phyloP scores from a whole-genome alignment of 2,113 vertebrate species.

The Ramphastos sulfuratus region DNA sequence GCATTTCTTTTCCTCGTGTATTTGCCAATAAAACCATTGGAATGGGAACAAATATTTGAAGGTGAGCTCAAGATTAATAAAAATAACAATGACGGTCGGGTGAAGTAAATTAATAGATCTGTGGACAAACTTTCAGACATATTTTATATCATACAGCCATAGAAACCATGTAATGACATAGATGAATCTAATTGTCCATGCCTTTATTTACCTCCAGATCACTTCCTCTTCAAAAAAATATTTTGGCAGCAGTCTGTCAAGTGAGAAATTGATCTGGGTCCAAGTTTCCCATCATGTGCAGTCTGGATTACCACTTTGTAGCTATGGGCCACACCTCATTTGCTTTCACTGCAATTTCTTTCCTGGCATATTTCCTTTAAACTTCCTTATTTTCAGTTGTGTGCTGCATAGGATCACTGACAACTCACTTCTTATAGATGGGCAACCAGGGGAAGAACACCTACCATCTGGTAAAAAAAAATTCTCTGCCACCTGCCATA shows the following conservation, averaged over 20 bases:
- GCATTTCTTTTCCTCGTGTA: not conserved
- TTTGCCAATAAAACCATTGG: not conserved
- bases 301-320: not conserved
- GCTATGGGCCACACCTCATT: not conserved
- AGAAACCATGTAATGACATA: not conserved
- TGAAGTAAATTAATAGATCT: not conserved
- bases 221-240: not conserved
- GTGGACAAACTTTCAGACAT: not conserved
- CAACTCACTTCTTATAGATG: not conserved
- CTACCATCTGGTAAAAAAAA: not conserved
- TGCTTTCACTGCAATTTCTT: not conserved
- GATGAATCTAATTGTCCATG: not conserved
- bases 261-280: not conserved
- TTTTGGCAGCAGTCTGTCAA: not conserved
- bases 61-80: not conserved
- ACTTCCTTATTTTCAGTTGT: not conserved
- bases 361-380: not conserved
- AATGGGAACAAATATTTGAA: constrained; percentile 29
- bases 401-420: not conserved
- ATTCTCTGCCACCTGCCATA: not conserved
- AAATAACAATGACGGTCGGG: not conserved
- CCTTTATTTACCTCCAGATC: not conserved
- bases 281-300: not conserved
- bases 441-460: not conserved
- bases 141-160: not conserved